phyloP scores from a whole-genome alignment of 2,113 vertebrate species.

The Syrrhaptes paradoxus region DNA sequence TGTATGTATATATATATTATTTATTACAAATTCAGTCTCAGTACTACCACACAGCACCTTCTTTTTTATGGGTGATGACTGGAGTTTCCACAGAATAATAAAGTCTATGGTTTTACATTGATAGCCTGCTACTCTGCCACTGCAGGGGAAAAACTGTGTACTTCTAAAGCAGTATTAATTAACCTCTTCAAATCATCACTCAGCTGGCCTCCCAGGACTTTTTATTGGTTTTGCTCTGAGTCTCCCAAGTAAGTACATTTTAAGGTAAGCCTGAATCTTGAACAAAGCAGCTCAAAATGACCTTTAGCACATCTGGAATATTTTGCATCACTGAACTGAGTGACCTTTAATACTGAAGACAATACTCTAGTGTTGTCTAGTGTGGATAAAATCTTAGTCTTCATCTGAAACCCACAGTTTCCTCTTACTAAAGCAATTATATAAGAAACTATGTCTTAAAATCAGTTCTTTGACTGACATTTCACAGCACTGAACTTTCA shows the following conservation, averaged over 20 bases:
- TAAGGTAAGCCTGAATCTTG: neutral
- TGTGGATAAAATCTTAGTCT: neutral
- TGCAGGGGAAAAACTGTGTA: neutral
- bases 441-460: constrained; percentile 1
- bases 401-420: neutral
- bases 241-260: neutral
- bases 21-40: neutral
- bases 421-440: constrained; percentile 46
- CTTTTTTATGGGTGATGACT: neutral
- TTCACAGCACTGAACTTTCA: neutral
- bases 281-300: constrained; percentile 11
- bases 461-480: neutral
- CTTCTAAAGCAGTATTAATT: constrained; percentile 23
- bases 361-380: constrained; percentile 13
- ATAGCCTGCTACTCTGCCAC: neutral
- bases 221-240: constrained; percentile 22
- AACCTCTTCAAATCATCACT: neutral
- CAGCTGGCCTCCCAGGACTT: constrained; percentile 7
- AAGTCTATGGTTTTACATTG: neutral
- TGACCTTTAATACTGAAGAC: constrained; percentile 2
- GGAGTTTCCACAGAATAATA: neutral
- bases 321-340: neutral
- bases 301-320: constrained; percentile 18
- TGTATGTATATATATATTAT: neutral
- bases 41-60: neutral